Percentiles rank a stretch among this genome's conserved stretches.
phyloP scores from a whole-genome alignment of 2,888 invertebrate genomes.

The Drosophila demipolita region DNA sequence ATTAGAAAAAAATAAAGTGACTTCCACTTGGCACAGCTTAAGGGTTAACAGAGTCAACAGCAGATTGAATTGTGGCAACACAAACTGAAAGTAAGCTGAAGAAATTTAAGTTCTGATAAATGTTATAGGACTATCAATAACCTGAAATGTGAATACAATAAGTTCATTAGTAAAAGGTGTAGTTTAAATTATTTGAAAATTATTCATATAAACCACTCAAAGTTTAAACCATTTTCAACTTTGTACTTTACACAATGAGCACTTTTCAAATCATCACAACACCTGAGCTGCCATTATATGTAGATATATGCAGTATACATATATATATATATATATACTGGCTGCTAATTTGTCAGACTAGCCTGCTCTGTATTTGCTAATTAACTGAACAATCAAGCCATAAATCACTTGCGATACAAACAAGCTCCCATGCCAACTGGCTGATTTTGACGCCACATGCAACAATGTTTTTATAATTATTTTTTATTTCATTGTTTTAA shows the following conservation, averaged over 20 bases:
- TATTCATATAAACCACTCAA: background rate
- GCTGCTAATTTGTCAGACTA: constrained; percentile 49
- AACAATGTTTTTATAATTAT: constrained; percentile 41
- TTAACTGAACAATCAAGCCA: constrained; percentile 71
- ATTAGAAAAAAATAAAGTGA: constrained; percentile 49
- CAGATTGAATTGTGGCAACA: constrained; percentile 7
- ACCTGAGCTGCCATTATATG: constrained; percentile 11
- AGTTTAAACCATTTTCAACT: background rate
- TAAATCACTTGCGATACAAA: constrained; percentile 57
- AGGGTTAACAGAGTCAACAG: constrained; percentile 2
- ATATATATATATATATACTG: background rate
- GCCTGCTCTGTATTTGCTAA: constrained; percentile 64
- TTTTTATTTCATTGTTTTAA: constrained; percentile 6
- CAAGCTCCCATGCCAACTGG: constrained; percentile 62
- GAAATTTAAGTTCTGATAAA: background rate
- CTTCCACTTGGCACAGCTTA: constrained; percentile 16
- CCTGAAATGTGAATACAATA: background rate
- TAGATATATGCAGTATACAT: constrained; percentile 9
- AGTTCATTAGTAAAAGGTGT: background rate
- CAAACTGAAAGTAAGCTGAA: background rate
- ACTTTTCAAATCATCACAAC: constrained; percentile 4
- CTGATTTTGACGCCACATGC: constrained; percentile 53
- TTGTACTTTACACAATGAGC: constrained; percentile 11
- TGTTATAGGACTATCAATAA: background rate
- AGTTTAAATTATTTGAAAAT: background rate